Conservation (phyloP, 1,140 invertebrate species). For the Parapsyche elsis region DNA sequence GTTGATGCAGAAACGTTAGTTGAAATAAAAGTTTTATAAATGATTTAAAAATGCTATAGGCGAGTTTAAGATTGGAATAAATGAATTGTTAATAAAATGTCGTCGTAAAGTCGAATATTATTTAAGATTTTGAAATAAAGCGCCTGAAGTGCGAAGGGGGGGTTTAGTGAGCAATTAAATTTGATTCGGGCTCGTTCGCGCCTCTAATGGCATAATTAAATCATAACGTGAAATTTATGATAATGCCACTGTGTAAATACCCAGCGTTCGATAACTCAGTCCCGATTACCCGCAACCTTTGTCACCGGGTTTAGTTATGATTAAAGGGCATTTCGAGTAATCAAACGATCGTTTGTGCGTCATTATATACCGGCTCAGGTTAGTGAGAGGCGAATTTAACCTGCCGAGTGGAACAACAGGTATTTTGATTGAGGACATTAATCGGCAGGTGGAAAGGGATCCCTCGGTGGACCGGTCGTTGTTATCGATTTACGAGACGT, state of each 20-base stretch:
- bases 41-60: too few relatives aligned
- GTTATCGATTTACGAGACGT: constrained; percentile 17
- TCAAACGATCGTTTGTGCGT: constrained; percentile 36
- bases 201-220: constrained; percentile 1
- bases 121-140: too few relatives aligned
- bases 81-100: too few relatives aligned
- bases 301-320: constrained; percentile 29
- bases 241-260: constrained; percentile 16
- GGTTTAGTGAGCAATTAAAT: background rate
- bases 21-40: too few relatives aligned
- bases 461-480: constrained; percentile 4
- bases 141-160: background rate
- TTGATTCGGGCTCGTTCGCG: background rate
- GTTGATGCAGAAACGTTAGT: too few relatives aligned
- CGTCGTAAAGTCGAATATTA: too few relatives aligned
- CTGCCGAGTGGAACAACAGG: constrained; percentile 15
- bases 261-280: background rate
- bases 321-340: constrained; percentile 37
- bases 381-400: background rate
- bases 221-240: constrained; percentile 24
- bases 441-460: background rate
- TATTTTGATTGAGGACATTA: constrained; percentile 34
- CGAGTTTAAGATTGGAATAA: too few relatives aligned
- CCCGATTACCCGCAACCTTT: constrained; percentile 36
- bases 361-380: background rate